Evolutionary conservation across 2,797 vertebrate species (phyloP).

Genomic region (Orestias chungarensis): DNA sequence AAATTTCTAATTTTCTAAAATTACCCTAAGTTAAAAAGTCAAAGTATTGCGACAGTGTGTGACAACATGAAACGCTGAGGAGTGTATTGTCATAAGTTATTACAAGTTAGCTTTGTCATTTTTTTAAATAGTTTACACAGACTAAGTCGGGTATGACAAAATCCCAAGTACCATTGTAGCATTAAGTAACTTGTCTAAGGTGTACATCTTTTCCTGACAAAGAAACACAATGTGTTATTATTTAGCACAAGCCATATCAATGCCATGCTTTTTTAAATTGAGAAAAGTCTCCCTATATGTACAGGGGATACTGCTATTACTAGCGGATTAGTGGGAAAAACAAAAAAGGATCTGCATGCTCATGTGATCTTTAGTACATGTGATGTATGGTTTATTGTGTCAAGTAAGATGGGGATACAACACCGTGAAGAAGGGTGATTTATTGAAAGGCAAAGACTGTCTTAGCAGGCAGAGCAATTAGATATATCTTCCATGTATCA

Average conservation of each 20-base stretch:
- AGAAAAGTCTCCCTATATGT: slow-evolving; percentile 6
- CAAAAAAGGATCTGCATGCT: slow-evolving; percentile 8
- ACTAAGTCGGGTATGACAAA: background rate
- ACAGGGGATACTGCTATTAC: background rate
- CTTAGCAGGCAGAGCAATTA: slow-evolving; percentile 27
- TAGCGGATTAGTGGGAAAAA: slow-evolving; percentile 4
- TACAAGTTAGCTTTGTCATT: background rate
- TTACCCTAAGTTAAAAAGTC: background rate
- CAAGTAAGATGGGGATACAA: slow-evolving; percentile 14
- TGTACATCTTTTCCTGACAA: slow-evolving; percentile 44
- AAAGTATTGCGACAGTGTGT: background rate
- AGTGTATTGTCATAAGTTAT: background rate
- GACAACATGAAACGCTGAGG: background rate
- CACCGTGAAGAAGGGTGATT: slow-evolving; percentile 35
- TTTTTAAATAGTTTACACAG: background rate
- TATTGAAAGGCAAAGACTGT: slow-evolving; percentile 28
- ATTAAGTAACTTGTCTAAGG: slow-evolving; percentile 14
- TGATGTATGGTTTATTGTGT: slow-evolving; percentile 19
- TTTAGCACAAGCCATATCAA: slow-evolving; percentile 24
- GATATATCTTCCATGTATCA: slow-evolving; percentile 60
- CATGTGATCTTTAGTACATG: slow-evolving; percentile 3
- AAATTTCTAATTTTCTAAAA: background rate
- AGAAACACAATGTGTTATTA: slow-evolving; percentile 35
- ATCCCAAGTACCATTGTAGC: slow-evolving; percentile 8
- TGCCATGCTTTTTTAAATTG: slow-evolving; percentile 28